These are phyloP conservation scores for Leucopsar rothschildi DNA, from an alignment of 2,113 vertebrate genomes.

Conservation along the genomic window DNA sequence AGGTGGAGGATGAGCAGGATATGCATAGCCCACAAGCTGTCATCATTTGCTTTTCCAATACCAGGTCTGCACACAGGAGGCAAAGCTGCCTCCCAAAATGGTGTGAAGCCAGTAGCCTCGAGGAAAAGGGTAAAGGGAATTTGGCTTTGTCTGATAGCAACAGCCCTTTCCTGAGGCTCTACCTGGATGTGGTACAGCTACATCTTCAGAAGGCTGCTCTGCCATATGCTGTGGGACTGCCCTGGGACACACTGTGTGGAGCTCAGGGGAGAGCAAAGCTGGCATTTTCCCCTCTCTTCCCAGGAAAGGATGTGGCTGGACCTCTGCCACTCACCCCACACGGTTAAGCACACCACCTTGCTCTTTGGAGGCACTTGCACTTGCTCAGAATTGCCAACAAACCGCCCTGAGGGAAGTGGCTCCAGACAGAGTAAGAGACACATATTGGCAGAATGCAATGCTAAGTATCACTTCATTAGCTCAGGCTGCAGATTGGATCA, in stretches of 20 bases:
- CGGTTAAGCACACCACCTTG: neutral
- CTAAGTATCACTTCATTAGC: neutral
- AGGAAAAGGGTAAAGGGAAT: neutral
- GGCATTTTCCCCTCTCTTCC: neutral
- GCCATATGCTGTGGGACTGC: neutral
- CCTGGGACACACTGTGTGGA: neutral
- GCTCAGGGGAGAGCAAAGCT: neutral
- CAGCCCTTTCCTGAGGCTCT: slow-evolving; percentile 14
- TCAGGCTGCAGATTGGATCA: neutral
- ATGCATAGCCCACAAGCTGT: rapidly evolving
- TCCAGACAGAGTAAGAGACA: neutral
- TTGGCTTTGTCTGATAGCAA: neutral
- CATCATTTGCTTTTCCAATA: neutral
- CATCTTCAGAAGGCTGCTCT: slow-evolving; percentile 9
- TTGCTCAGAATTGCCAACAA: neutral
- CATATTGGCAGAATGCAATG: neutral
- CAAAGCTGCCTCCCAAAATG: neutral
- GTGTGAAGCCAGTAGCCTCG: neutral
- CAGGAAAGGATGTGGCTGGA: neutral
- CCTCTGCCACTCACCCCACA: neutral
- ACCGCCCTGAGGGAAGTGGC: neutral
- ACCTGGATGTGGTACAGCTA: slow-evolving; percentile 38
- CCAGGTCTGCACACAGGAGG: neutral
- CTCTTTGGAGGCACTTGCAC: neutral
- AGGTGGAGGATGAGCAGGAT: neutral